Conservation (phyloP, 2,113 vertebrate genomes). For the Porphyrio hochstetteri region DNA sequence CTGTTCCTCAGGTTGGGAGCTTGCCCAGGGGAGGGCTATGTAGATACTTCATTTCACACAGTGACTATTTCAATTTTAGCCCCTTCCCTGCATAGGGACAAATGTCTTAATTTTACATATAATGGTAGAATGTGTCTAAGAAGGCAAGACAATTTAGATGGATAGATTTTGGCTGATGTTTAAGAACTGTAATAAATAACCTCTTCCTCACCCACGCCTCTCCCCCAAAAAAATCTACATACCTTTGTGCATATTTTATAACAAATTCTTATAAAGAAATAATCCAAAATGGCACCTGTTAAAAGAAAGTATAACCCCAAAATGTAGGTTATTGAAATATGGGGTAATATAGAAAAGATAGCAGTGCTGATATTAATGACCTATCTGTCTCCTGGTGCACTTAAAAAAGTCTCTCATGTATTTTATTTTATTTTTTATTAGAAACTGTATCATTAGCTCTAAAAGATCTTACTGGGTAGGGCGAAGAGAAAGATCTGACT, state of each 20-base stretch:
- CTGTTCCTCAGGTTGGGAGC: background rate
- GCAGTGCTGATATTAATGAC: conserved; percentile 76
- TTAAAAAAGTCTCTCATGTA: conserved; percentile 74
- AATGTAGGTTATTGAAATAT: conserved; percentile 83
- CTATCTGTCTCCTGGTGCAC: conserved; percentile 70
- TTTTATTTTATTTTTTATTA: conserved; percentile 83
- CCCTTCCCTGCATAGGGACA: background rate
- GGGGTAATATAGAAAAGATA: conserved; percentile 80
- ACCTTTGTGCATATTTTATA: conserved; percentile 75
- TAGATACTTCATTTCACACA: background rate
- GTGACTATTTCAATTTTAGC: conserved; percentile 23
- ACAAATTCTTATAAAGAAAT: conserved; percentile 76
- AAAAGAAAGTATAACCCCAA: conserved; percentile 56
- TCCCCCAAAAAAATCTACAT: conserved; percentile 63
- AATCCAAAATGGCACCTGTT: conserved; percentile 76
- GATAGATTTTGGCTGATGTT: conserved; percentile 69
- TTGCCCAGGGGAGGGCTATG: background rate
- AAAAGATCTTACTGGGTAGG: conserved; percentile 64
- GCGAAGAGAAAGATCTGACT: conserved; percentile 53
- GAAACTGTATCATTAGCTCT: conserved; percentile 77
- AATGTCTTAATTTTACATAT: conserved; percentile 32
- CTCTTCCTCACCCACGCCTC: background rate
- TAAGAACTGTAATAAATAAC: conserved; percentile 74
- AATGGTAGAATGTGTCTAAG: background rate
- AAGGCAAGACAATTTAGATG: conserved; percentile 54